Evolutionary conservation across 2,888 invertebrate genomes (phyloP), one percentile per base, ranked within the genome.

Genomic region (Strigamia crassipes): DNA sequence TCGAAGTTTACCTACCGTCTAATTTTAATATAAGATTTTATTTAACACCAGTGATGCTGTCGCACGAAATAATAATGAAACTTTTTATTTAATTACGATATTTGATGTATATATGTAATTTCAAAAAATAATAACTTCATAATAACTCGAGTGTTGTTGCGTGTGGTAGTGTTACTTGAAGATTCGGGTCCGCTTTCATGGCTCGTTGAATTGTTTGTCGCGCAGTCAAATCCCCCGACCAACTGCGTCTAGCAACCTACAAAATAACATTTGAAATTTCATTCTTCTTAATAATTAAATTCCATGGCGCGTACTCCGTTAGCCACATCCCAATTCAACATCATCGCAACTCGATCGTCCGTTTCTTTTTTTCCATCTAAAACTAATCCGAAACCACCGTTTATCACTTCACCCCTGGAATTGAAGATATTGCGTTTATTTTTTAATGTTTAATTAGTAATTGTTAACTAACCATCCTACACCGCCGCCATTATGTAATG

Each of bases 341-440:
- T 89, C 73, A 86, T 84, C 77, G 86, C 85, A 1, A 90, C 90
- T 79, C 89, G 87, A 5, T 86, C 84, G 15, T 86, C 88, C 8
- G 90, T 89, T 78, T 89, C 88, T 84, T 88, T 85, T 2, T 88
- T 87, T 51, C 92, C 92, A 86, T 91, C 91, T 41, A 92, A 86
- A 1, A 92, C 87, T 81, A 92, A 86, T 9, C 92, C 92, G 86
- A 92, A 92, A 15, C 91, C 91, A 15, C 92, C 91, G 86, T 92
- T 92, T 15, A 90, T 90, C 4, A 90, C 91, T 86, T 92, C 91
- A n/a, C 91, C 91, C 91, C 90, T 87, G 77, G 6, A 84, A 82
- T 23, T n/a, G n/a, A n/a, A n/a, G 13, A 9, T 21, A 5, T 21
- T 18, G 73, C 73, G 13, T 13, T 73, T 13, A 73, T 13, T 18